These are phyloP conservation scores for Linepithema humile DNA, from an alignment of 1,140 invertebrate species.

Conservation along the genomic window DNA sequence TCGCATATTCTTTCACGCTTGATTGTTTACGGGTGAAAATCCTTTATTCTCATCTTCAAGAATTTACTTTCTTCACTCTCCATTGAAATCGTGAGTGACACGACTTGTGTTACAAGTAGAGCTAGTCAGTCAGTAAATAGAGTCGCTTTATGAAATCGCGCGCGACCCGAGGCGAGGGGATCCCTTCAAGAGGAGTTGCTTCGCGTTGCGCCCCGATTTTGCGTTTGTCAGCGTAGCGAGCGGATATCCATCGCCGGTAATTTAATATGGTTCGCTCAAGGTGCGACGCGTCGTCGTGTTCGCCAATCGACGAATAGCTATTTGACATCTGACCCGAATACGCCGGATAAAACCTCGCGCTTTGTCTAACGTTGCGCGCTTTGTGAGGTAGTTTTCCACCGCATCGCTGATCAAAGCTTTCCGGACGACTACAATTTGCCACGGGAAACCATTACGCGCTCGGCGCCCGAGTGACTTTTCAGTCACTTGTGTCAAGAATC, in stretches of 20 bases:
- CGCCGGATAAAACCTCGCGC: conserved; percentile 28
- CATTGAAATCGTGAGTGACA: background rate
- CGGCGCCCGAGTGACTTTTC: background rate
- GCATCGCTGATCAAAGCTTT: conserved; percentile 39
- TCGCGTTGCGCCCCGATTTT: background rate
- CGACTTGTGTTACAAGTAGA: background rate
- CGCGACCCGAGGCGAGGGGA: background rate
- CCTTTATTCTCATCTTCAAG: no score
- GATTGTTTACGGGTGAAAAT: no score
- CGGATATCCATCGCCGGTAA: conserved; percentile 3
- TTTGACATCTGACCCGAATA: conserved; percentile 26
- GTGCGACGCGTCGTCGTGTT: conserved; percentile 12
- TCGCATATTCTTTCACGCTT: background rate
- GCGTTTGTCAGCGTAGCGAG: background rate
- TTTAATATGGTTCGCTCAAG: conserved; percentile 41
- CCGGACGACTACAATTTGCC: background rate
- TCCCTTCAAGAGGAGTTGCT: background rate
- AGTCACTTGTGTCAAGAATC: background rate
- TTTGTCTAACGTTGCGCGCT: conserved; percentile 32
- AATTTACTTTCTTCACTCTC: background rate
- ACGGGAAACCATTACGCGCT: background rate
- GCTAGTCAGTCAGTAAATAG: no score
- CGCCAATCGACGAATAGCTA: conserved; percentile 10
- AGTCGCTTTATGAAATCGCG: no score
- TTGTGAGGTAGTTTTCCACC: conserved; percentile 3